Base-by-base conservation (phyloP, 2,113 vertebrate genomes). In the Erpornis zantholeuca region DNA sequence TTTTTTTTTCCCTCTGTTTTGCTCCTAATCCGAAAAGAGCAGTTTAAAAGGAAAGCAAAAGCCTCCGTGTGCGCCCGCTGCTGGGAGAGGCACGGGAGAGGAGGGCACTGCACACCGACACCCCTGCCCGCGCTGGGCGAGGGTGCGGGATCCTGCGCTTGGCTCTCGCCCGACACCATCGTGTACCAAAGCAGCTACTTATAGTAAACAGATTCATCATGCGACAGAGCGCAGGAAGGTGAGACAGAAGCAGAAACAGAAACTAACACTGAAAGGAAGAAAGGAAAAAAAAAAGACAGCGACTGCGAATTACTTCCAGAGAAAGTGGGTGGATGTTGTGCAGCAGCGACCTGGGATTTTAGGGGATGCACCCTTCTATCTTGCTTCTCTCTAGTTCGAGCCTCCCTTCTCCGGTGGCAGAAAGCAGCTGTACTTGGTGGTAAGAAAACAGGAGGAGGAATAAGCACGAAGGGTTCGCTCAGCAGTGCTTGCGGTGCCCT, bases 291-390 rank as follows among this genome's bases (percentile, higher is more conserved):
- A 12, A 16, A 52, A 31, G 5, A n/a, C 59, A 40, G 61, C 14
- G 66, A 42, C 83, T 47, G 88, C 44, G 44, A 91, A 95, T 92
- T 68, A 88, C 90, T 96, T 94, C 72, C 94, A 96, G 85, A 92
- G 87, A 85, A 75, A 94, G 92, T 88, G 93, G 81, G 88, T 82
- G 94, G 83, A 79, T 93, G 63, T 82, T 83, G 59, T 84, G 92
- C 71, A 54, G 88, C 88, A 82, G 91, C 89, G 92, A 80, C 63
- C 69, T 49, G 85, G 75, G 86, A 71, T 94, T 86, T 88, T 69
- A 82, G 71, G 85, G 84, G 79, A 72, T 91, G 93, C 86, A 86
- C 65, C 78, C 86, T 79, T 45, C 42, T 35, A 29, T 61, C 80
- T 71, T 61, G 49, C 89, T 75, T 78, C 42, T 64, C 36, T 45